Base-by-base conservation (phyloP, 2,797 vertebrate species). In the Parambassis ranga region DNA sequence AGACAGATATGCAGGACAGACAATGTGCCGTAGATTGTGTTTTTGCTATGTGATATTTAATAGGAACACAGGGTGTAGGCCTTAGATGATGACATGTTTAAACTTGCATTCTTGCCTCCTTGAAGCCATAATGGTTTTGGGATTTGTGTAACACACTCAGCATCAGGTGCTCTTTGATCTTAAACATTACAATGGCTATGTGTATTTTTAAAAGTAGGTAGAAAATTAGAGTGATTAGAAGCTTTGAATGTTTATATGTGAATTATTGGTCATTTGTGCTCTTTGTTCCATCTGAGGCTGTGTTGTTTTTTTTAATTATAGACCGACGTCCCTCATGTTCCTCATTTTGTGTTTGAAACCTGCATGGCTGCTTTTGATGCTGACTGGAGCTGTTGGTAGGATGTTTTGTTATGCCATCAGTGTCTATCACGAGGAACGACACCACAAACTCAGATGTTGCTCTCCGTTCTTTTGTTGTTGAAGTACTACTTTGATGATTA, bases 51-150 rank as follows among this genome's bases (percentile, higher is more conserved):
- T 33, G 31, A 2, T 3, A 2, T 3, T 14, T 13, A n/a, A n/a
- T n/a, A n/a, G 24, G 15, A 27, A 18, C n/a, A 5, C 10, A 13
- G 47, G 33, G 15, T 68, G 44, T 38, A 32, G 59, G 16, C 19
- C 71, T 28, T 43, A n/a, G n/a, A 4, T 14, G 42, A 14, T 28
- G 58, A 71, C 82, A 5, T 77, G 87, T 84, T 48, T 41, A 38
- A 71, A 83, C 86, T 27, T 65, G 87, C 16, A 6, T 31, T 6
- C 30, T n/a, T 18, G 2, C 37, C 4, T 49, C 9, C n/a, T 33
- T 15, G 26, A 52, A 56, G 33, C 37, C 11, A 2, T 33, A 32
- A 67, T 8, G 1, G 19, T 35, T 55, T 44, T 39, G 15, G 52
- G 4, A 23, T 33, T 71, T 71, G 56, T 61, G 41, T 42, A 72